Conservation (phyloP, 1,140 invertebrate genomes). For the Streblospio benedicti region DNA sequence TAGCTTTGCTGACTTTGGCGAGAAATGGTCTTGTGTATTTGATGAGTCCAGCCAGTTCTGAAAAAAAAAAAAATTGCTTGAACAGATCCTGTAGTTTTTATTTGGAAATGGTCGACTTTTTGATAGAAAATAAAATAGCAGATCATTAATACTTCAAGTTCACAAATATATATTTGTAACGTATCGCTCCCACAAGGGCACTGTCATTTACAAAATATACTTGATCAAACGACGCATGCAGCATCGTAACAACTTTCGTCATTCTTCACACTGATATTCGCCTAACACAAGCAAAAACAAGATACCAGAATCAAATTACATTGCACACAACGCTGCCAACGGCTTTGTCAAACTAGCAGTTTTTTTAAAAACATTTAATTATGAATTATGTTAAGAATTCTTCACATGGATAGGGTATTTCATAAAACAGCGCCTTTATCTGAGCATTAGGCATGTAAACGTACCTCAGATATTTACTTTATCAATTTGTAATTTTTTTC, state of each 20-base stretch:
- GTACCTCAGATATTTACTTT: too few species aligned
- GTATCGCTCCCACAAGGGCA: neutral
- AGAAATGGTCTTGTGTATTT: slow-evolving; percentile 89
- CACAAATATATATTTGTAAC: neutral
- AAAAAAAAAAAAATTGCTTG: slow-evolving; percentile 20
- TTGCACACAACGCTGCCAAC: too few species aligned
- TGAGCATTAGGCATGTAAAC: too few species aligned
- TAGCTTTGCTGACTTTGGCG: slow-evolving; percentile 87
- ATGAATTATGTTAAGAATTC: too few species aligned
- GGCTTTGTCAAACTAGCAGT: too few species aligned
- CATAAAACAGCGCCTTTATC: too few species aligned
- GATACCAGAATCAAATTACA: too few species aligned
- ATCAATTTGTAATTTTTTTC: too few species aligned
- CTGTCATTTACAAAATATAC: neutral
- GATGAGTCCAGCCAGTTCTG: slow-evolving; percentile 83
- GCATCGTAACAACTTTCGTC: neutral
- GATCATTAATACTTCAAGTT: neutral
- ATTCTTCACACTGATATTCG: too few species aligned
- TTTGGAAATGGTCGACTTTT: neutral
- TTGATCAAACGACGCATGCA: neutral
- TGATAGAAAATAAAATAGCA: slow-evolving; percentile 5
- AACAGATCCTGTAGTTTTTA: neutral
- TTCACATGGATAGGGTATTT: too few species aligned
- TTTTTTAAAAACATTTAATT: too few species aligned
- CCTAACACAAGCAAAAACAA: too few species aligned